Conservation (phyloP, 2,797 vertebrate species). For the Diplodus sargus region DNA sequence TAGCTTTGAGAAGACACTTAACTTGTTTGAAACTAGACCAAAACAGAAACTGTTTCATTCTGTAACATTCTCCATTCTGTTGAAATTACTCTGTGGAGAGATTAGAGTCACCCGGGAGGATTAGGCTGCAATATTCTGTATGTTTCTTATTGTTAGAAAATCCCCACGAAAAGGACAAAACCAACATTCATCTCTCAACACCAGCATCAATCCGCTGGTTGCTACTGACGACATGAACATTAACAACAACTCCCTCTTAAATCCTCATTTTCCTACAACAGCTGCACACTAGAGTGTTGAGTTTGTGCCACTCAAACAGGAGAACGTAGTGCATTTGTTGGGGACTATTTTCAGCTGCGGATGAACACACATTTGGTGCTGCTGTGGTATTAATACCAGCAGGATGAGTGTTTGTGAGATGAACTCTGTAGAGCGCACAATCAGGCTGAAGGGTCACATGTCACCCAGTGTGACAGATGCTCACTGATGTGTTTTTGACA, state of each 20-base stretch:
- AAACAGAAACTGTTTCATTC: no score
- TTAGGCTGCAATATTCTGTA: neutral
- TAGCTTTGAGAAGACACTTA: neutral
- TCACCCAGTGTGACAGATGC: neutral
- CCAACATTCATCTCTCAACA: neutral
- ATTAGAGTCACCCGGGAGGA: neutral
- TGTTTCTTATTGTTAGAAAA: neutral
- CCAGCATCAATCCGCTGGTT: no score
- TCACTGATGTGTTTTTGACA: neutral
- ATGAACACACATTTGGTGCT: neutral
- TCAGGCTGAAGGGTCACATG: neutral
- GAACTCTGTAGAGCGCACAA: neutral
- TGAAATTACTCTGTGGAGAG: neutral
- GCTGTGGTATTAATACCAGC: neutral
- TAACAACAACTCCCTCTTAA: no score
- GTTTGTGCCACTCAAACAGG: neutral
- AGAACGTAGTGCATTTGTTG: slow-evolving; percentile 1
- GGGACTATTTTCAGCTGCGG: neutral
- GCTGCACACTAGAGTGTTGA: neutral
- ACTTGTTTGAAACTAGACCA: neutral
- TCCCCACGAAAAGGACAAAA: neutral
- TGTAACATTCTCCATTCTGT: neutral
- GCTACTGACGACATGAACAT: no score
- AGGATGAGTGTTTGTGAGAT: neutral
- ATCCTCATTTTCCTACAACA: neutral